Base-by-base conservation (phyloP, 2,888 invertebrate species). In the Pachycephus smyrnensis region DNA sequence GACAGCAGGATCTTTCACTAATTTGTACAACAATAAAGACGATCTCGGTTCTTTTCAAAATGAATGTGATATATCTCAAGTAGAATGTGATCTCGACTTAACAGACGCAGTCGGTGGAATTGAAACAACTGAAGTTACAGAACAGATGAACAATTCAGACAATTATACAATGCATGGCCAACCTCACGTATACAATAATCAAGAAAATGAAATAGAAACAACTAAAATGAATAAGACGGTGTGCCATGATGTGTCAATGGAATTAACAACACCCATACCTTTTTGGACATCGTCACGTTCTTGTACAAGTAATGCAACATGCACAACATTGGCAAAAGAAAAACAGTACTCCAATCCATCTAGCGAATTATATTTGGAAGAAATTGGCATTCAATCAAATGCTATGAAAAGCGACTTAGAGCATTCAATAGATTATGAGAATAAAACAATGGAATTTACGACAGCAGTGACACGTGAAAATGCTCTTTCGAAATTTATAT, bases 401-500 rank as follows among this genome's bases (percentile, higher is more conserved):
- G 15, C 15, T 6, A 55, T 23, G 9, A 35, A 31, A 12, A 32
- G 69, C 23, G 40, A n/a, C 37, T 31, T n/a, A 0, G 32, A 75
- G 11, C 23, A 40, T 69, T 71, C 71, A 11, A 71, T 71, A 31
- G 73, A 73, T 68, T 55, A 71, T 40, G 77, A 79, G 75, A 75
- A 84, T 80, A 23, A 74, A n/a, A 76, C 83, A 35, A 82, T 82
- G 75, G 82, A 84, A 74, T 77, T 84, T 12, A 84, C 82, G 4
- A 73, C 81, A 69, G 73, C 76, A 73, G 1, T 83, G 31, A 79
- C 76, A 23, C 6, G 9, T 55, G 9, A 55, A 23, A 23, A 55
- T 55, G 23, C 23, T 55, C 6, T 55, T 23, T 55, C 55, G 23
- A 9, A 23, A 55, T 55, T 55, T 2, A 55, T 55, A 55, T 55